Evolutionary conservation across 2,888 invertebrate species (phyloP).

Genomic region (Mechanitis messenoides): DNA sequence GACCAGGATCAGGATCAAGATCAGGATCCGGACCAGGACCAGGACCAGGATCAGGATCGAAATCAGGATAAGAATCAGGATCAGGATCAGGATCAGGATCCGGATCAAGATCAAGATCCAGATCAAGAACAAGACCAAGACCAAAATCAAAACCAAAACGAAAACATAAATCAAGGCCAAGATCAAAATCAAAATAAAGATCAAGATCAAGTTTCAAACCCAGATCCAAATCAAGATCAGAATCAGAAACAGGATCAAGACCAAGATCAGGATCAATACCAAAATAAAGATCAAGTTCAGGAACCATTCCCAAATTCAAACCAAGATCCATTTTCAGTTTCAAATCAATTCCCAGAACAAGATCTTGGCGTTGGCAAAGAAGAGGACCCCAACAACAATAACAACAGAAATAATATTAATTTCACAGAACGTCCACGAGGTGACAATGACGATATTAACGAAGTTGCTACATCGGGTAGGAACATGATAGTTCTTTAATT

Average conservation of each 20-base stretch:
- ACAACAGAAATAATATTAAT: not conserved
- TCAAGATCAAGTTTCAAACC: not conserved
- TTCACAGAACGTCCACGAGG: no score
- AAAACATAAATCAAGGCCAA: not conserved
- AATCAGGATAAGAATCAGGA: not conserved
- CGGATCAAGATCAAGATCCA: not conserved
- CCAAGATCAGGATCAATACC: not conserved
- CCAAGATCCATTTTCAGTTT: not conserved
- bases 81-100: not conserved
- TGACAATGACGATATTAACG: not conserved
- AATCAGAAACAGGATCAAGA: not conserved
- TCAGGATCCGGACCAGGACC: constrained; percentile 1
- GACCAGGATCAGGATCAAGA: constrained; percentile 9
- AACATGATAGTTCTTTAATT: not conserved
- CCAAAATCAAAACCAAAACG: not conserved
- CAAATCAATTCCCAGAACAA: not conserved
- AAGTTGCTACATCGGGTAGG: constrained; percentile 1
- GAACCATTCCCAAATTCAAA: no score
- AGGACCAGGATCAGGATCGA: constrained; percentile 1
- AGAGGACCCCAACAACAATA: not conserved
- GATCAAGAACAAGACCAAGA: not conserved
- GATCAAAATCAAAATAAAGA: not conserved
- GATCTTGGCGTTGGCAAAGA: not conserved
- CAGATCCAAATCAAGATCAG: not conserved
- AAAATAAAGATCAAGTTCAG: not conserved